phyloP scores from a whole-genome alignment of 2,888 invertebrate genomes.

The Amitus sp. region DNA sequence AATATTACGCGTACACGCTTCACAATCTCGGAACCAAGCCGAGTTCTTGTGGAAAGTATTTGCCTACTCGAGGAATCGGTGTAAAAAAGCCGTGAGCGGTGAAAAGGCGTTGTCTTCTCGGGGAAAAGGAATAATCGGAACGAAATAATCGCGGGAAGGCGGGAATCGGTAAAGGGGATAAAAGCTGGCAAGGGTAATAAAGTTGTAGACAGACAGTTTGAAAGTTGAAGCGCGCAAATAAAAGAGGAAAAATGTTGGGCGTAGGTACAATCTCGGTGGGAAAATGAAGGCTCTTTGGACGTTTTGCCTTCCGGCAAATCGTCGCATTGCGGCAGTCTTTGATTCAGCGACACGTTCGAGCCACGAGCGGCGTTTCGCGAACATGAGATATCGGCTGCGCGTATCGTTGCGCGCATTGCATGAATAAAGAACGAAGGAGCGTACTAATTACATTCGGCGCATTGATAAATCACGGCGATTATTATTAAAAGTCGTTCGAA shows the following conservation, averaged over 20 bases:
- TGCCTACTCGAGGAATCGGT: too few relatives aligned
- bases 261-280: background rate
- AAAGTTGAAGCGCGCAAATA: too few relatives aligned
- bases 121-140: slow-evolving; percentile 13
- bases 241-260: background rate
- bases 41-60: too few relatives aligned
- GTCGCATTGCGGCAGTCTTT: slow-evolving; percentile 39
- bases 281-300: too few relatives aligned
- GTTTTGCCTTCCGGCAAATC: slow-evolving; percentile 24
- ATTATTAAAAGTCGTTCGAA: slow-evolving; percentile 55
- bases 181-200: background rate
- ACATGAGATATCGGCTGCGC: slow-evolving; percentile 1
- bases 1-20: too few relatives aligned
- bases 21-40: too few relatives aligned
- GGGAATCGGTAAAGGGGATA: slow-evolving; percentile 13
- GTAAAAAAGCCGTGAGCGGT: too few relatives aligned
- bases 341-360: slow-evolving; percentile 22
- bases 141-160: slow-evolving; percentile 22
- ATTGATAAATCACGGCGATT: slow-evolving; percentile 56
- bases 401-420: slow-evolving; percentile 21
- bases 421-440: slow-evolving; percentile 39
- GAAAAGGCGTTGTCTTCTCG: background rate
- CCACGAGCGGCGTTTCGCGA: slow-evolving; percentile 1
- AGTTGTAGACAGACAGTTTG: background rate
- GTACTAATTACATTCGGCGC: slow-evolving; percentile 54